Evolutionary conservation across 2,113 vertebrate species (phyloP), one percentile per base, ranked within the genome.

Genomic region (Phylloscopus trochiloides): DNA sequence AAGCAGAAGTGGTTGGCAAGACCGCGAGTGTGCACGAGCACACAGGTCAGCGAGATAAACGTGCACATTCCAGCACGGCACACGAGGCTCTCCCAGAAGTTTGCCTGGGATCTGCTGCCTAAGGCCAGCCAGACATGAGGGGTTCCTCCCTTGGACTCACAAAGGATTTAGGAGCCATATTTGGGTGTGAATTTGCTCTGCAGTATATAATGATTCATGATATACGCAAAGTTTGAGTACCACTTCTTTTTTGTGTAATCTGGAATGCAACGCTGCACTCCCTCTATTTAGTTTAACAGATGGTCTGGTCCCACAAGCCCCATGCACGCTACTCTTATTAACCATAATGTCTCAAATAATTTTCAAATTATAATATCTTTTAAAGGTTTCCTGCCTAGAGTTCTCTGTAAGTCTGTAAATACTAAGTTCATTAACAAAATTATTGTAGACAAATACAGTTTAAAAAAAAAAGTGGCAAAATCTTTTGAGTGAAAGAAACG

Each of bases 21-120:
- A 66, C 24, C 4, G 1, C 0, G 0, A 59, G 57, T 1, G 2
- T 0, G 0, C 51, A 45, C 2, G 0, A 80, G 61, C 43, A 50
- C 52, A 40, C 0, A 12, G 34, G 63, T 47, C 58, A 47, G 34
- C 17, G 26, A 91, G 86, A 91, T 68, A 83, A 90, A 74, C 0
- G 5, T 2, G 17, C 29, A 3, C 81, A 20, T 93, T 90, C 67
- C 93, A n/a, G 38, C 0, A 0, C 3, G 2, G 75, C 70, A 26
- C 76, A 51, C 1, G 0, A 42, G n/a, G 48, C 50, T 82, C 26
- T 58, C 29, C 14, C 19, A 70, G 78, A 75, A 90, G 58, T 21
- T 31, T 3, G 1, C 4, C 0, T 2, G 2, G 43, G 34, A 58
- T 91, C 63, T 31, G 58, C 79, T 73, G 88, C 86, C 67, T 31